Evolutionary conservation across 2,113 vertebrate species (phyloP), one percentile per base, ranked within the genome.

Genomic region (Zootoca vivipara): DNA sequence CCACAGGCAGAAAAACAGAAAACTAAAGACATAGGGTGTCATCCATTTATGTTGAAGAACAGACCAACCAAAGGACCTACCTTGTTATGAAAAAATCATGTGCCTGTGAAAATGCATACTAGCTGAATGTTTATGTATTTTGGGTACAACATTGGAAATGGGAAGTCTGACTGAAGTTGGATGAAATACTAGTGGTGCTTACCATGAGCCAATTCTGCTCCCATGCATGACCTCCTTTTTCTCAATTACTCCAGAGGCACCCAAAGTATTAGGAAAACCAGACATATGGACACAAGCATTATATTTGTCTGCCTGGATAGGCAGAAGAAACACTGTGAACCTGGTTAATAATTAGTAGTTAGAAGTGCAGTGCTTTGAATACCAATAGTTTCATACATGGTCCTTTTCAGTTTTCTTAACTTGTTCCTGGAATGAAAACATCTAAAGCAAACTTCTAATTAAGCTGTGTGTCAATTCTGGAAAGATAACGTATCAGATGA

Each of bases 41-140:
- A 97, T 91, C 97, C 96, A 22, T 96, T 97, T 10, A 96, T 94
- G 3, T 90, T 96, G 1, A 96, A 94, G 94, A 97, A 96, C 93
- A 98, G 98, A 78, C 98, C 98, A 56, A 98, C 98, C 87, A 99
- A 98, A 95, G 96, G 97, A 52, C 99, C 98, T 85, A 99, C 98
- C 22, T 96, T 99, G 85, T 97, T 99, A 90, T 99, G 96, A 99
- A 69, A 90, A 33, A 5, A 75, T 82, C n/a, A 4, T 1, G 7
- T 35, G 4, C 42, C 40, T 90, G 0, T 64, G 33, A 26, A n/a
- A 86, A 80, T 9, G 1, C 5, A 28, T 13, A 46, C 74, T 89
- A 56, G 0, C 22, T 81, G 10, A 16, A 30, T 40, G 22, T 91
- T 62, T 22, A 0, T 1, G 65, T 1, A 78, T 35, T 18, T 15